Conservation (phyloP, 64 coral and sea anemone genomes). For the Stylophora pistillata region DNA sequence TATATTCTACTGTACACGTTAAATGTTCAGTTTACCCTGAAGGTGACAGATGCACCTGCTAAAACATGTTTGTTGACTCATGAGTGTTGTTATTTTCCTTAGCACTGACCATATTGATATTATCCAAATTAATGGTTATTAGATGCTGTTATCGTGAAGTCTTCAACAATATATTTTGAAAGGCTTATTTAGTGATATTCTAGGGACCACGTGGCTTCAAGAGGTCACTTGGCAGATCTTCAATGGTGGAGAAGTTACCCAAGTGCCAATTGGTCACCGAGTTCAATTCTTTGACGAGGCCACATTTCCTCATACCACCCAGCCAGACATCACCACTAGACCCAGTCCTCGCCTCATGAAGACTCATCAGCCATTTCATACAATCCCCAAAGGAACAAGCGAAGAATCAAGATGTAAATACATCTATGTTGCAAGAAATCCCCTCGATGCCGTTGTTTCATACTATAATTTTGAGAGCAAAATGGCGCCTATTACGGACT, state of each 20-base stretch:
- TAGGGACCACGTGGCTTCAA: constrained; percentile 57
- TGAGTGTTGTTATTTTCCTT: no score
- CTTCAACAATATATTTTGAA: no score
- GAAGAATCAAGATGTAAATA: constrained; percentile 27
- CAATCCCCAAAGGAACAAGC: constrained; percentile 34
- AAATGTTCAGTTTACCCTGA: no score
- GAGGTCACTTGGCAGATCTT: constrained; percentile 53
- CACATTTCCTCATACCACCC: background rate
- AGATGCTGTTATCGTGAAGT: no score
- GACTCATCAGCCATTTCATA: constrained; percentile 48
- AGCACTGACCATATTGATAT: no score
- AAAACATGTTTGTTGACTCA: no score
- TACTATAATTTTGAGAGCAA: constrained; percentile 24
- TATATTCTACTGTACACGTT: no score
- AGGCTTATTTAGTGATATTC: no score
- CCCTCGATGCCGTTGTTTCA: constrained; percentile 23
- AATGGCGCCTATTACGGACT: constrained; percentile 6
- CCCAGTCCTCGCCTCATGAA: constrained; percentile 50
- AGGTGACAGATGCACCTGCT: no score
- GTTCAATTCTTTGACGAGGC: constrained; percentile 42
- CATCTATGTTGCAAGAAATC: constrained; percentile 56
- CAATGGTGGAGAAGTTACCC: constrained; percentile 6
- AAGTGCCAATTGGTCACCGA: background rate
- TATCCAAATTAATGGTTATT: no score
- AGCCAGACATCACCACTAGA: background rate